These are phyloP conservation scores for Thunnus maccoyii DNA, from an alignment of 2,113 vertebrate genomes.

Conservation along the genomic window DNA sequence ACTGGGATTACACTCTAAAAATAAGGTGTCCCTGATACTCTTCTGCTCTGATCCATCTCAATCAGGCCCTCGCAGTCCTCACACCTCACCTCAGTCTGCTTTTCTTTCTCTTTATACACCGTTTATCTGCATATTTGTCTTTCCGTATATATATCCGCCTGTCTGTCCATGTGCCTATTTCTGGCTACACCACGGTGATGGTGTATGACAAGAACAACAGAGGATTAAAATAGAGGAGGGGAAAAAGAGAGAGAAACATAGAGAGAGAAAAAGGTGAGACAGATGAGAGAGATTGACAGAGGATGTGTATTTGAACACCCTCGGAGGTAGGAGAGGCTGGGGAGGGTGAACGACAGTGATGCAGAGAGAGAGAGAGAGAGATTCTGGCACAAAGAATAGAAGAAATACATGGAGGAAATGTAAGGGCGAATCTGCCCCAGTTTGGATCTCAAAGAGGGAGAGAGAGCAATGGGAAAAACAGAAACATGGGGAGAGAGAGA, in stretches of 20 bases:
- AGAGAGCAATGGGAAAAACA: not conserved
- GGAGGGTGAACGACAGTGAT: not conserved
- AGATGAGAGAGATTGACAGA: not conserved
- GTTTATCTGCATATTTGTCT: conserved; percentile 1
- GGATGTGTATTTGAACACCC: conserved; percentile 7
- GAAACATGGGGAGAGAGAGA: not conserved
- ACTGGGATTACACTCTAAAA: conserved; percentile 87
- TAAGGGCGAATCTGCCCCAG: conserved; percentile 27
- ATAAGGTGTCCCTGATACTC: conserved; percentile 87
- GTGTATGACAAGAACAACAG: not conserved
- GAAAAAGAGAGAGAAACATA: not conserved
- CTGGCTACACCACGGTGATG: conserved; percentile 13
- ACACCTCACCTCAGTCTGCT: conserved; percentile 36
- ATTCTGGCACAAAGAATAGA: conserved; percentile 6
- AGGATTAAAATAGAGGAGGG: conserved; percentile 7
- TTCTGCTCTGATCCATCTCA: conserved; percentile 79
- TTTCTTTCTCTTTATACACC: not conserved
- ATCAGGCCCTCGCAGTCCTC: conserved; percentile 49
- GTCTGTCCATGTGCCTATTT: conserved; percentile 29
- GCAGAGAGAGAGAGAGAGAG: not conserved
- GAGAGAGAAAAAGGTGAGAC: conserved; percentile 16
- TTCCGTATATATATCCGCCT: not conserved
- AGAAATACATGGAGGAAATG: not conserved
- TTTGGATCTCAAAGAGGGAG: conserved; percentile 12
- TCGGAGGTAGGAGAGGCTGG: not conserved